These are phyloP conservation scores for Dolichallabes microphthalmus DNA, from an alignment of 2,113 vertebrate species.

Conservation along the genomic window DNA sequence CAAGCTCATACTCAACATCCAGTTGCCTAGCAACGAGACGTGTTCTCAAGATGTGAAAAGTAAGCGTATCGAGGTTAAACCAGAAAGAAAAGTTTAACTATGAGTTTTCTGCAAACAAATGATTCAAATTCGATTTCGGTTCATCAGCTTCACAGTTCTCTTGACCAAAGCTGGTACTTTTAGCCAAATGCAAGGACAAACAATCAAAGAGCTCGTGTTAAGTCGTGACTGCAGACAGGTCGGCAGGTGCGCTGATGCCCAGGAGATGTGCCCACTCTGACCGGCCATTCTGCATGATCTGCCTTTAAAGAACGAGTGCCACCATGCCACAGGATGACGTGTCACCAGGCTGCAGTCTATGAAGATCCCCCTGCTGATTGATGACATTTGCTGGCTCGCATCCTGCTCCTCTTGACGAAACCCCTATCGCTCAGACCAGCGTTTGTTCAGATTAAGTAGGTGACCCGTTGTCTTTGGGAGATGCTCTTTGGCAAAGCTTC, in stretches of 20 bases:
- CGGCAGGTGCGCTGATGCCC: conserved; percentile 71
- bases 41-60: neutral
- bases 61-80: neutral
- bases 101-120: neutral
- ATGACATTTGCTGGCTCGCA: conserved; percentile 72
- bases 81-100: neutral
- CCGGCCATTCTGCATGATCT: conserved; percentile 53
- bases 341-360: conserved; percentile 40
- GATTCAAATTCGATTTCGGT: neutral
- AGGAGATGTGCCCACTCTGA: conserved; percentile 67
- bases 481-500: conserved; percentile 69
- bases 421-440: conserved; percentile 53
- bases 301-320: conserved; percentile 52
- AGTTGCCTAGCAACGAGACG: conserved; percentile 20
- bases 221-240: conserved; percentile 64
- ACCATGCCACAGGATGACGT: conserved; percentile 59
- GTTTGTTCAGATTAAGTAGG: conserved; percentile 64
- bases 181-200: conserved; percentile 36
- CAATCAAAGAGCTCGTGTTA: conserved; percentile 51
- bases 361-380: conserved; percentile 59
- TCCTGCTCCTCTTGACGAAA: conserved; percentile 63
- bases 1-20: neutral
- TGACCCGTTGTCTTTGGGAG: conserved; percentile 70
- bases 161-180: conserved; percentile 10
- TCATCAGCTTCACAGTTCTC: conserved; percentile 2